Evolutionary conservation across 2,797 vertebrate genomes (phyloP), one percentile per base, ranked within the genome.

Genomic region (Xenops minutus): DNA sequence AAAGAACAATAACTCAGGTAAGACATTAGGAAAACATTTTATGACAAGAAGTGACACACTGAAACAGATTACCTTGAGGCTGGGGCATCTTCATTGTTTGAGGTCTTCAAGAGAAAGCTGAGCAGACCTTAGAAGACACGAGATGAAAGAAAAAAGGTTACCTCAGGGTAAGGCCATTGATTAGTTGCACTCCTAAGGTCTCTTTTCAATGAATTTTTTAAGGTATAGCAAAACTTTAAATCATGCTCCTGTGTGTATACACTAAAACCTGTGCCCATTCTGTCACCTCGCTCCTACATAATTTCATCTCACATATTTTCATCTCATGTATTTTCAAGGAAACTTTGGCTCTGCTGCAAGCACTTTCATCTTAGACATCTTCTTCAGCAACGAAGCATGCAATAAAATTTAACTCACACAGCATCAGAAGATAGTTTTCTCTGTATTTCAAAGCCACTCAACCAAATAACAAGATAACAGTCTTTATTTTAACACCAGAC

Each of bases 361-460:
- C 8, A 17, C 59, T 84, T 92, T 85, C 14, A 19, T 51, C 58
- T 82, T 66, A 34, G 9, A 49, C 49, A 52, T 43, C 34, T 49
- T 71, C 83, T 85, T 78, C 66, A 87, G 21, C 4, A 2, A 30
- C 17, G 5, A 79, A 66, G 22, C 22, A 51, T 9, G 9, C 34
- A 68, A 66, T 5, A 82, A 78, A 88, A 88, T 76, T 79, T 73
- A 67, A 27, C 46, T 68, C 75, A 83, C 78, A 74, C 5, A 83
- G 19, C 26, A 75, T 37, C 66, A 72, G 66, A 95, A 75, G 75
- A 61, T 9, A 76, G 2, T 46, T 92, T 95, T 67, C 58, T 67
- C 64, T 71, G n/a, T 79, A 51, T 95, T 94, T 92, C 90, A 89
- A 89, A 94, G 58, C n/a, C 34, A 74, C 27, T 93, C 62, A 82